Evolutionary conservation across 1,140 invertebrate genomes (phyloP), one percentile per base, ranked within the genome.

Genomic region (Ceratina calcarata): DNA sequence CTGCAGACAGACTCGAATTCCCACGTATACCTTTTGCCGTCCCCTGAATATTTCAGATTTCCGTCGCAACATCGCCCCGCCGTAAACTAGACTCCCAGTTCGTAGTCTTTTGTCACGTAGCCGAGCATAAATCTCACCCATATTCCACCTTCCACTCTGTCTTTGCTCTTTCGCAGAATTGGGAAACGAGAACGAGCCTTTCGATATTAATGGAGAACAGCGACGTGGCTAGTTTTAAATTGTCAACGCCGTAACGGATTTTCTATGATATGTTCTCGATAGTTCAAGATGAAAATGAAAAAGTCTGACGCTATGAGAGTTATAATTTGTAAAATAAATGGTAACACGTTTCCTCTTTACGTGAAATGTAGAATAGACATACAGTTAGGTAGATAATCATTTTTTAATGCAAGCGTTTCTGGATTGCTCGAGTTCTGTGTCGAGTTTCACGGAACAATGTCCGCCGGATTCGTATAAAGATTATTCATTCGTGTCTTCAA

Each of bases 1-100:
- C 69, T 81, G 71, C 79, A 74, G 71, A 68, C 78, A 74, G 78
- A 79, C 78, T 74, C 69, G 71, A 79, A 79, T 79, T 74, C 70
- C 78, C 70, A 73, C 78, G 64, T 68, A 77, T 73, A 78, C 80
- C 81, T 74, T 82, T 80, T 24, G 55, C 76, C 69, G 27, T 37
- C 61, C 70, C 51, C 55, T 73, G 71, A 75, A 80, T 79, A 74
- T 79, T 74, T 79, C 78, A 74, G 71, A 79, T 79, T 66, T 74
- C 69, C 61, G 78, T 74, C 78, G 62, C 62, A 53, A 53, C 78
- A 60, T 64, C 70, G 45, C 22, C 6, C 37, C 51, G 60, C 77
- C 60, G 71, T 67, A 79, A 79, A 79, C 71, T 74, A 73, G 78
- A 79, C 70, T 57, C 62, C n/a, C 61, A 74, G 78, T 72, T 64